A percentile compares a stretch with the other conserved stretches of the same genome.
Evolutionary conservation across 2,888 invertebrate species (phyloP).

Genomic region (Thelaira solivaga): DNA sequence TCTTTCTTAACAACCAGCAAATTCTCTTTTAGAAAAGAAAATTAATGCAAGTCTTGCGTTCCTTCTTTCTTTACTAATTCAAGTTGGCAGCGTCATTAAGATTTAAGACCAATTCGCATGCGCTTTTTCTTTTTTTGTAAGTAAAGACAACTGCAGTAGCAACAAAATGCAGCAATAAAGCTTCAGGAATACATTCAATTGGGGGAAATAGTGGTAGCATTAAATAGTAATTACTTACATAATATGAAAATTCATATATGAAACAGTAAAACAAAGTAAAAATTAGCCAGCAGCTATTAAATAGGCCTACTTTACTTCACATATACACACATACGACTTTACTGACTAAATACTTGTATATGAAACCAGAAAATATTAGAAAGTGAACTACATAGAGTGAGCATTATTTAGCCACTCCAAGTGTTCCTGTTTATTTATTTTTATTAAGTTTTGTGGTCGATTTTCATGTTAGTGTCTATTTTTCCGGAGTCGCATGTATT

Average conservation of each 20-base stretch:
- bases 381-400: conserved; percentile 53
- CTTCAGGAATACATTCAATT: conserved; percentile 18
- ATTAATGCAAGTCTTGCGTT: conserved; percentile 53
- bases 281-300: conserved; percentile 44
- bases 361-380: conserved; percentile 52
- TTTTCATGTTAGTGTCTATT: conserved; percentile 4
- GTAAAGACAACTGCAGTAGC: background rate
- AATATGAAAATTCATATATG: background rate
- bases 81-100: conserved; percentile 64
- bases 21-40: background rate
- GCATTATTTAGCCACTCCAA: conserved; percentile 60
- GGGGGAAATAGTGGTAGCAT: background rate
- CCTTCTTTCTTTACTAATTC: background rate
- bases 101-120: conserved; percentile 65
- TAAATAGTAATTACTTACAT: background rate
- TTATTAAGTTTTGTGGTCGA: conserved; percentile 8
- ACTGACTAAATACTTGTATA: too few species aligned
- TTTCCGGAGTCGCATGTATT: background rate
- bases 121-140: conserved; percentile 32
- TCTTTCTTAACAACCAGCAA: background rate
- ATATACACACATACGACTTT: too few species aligned
- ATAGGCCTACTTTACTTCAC: conserved; percentile 57
- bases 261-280: conserved; percentile 11
- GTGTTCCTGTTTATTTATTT: conserved; percentile 51
- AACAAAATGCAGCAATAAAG: background rate